Percentiles rank a stretch among this genome's conserved stretches.
Conservation (phyloP, 2,888 invertebrate species). For the Patella ulyssiponensis region DNA sequence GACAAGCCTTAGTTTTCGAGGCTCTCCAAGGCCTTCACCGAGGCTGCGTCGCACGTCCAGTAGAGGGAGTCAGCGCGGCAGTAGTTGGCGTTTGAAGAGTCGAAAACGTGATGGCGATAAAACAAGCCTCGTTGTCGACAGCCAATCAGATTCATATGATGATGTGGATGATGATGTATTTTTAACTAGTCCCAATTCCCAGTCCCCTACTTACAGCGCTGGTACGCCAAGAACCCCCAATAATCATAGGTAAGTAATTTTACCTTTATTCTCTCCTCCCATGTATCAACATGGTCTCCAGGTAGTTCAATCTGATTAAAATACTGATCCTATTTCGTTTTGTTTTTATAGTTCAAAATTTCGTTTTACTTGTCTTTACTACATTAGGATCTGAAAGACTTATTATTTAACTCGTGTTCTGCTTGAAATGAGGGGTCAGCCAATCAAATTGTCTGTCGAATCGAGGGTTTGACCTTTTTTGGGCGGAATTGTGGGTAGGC, state of each 20-base stretch:
- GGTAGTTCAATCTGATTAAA: too few species aligned
- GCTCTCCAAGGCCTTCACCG: conserved; percentile 62
- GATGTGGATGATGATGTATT: conserved; percentile 72
- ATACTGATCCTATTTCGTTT: too few species aligned
- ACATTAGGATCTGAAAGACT: too few species aligned
- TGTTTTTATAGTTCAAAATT: too few species aligned
- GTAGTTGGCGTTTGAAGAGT: conserved; percentile 66
- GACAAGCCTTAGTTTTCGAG: conserved; percentile 46
- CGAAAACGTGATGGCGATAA: conserved; percentile 63
- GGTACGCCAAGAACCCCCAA: conserved; percentile 47
- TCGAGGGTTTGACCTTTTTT: too few species aligned
- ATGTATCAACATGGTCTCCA: too few species aligned
- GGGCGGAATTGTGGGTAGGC: too few species aligned
- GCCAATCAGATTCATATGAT: conserved; percentile 74
- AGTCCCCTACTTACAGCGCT: conserved; percentile 46
- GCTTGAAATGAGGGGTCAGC: too few species aligned
- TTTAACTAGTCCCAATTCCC: conserved; percentile 36
- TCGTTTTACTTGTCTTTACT: too few species aligned
- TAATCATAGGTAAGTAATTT: conserved; percentile 50
- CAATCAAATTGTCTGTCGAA: too few species aligned
- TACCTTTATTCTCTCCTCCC: too few species aligned
- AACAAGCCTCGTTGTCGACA: conserved; percentile 66
- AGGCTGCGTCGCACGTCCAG: conserved; percentile 59
- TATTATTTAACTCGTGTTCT: too few species aligned
- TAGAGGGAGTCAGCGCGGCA: conserved; percentile 70